phyloP scores from a whole-genome alignment of 2,797 vertebrate species.

The Muraenolepis orangiensis region DNA sequence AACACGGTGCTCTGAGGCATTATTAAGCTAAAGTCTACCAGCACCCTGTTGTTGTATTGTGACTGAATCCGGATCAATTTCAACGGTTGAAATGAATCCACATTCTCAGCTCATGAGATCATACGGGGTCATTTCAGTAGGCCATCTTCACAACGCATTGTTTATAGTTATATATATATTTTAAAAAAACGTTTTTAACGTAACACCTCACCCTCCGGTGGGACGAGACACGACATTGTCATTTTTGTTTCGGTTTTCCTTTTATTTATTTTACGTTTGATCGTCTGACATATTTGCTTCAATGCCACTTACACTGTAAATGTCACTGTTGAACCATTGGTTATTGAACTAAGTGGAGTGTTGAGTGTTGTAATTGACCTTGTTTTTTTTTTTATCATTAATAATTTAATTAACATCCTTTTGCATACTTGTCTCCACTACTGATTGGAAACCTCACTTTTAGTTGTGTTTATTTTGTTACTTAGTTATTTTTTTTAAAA shows the following conservation, averaged over 20 bases:
- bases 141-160: constrained; percentile 27
- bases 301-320: constrained; percentile 67
- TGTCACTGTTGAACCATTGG: constrained; percentile 66
- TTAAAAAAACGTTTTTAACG: constrained; percentile 11
- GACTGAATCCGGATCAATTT: constrained; percentile 17
- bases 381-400: constrained; percentile 68
- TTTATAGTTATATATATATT: constrained; percentile 38
- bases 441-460: constrained; percentile 65
- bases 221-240: constrained; percentile 27
- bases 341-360: constrained; percentile 71
- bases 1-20: constrained; percentile 44
- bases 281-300: constrained; percentile 54
- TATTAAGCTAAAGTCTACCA: constrained; percentile 22
- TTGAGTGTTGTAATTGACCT: constrained; percentile 74
- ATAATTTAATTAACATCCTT: constrained; percentile 68
- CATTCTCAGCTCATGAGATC: constrained; percentile 13
- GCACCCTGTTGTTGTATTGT: constrained; percentile 28
- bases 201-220: constrained; percentile 45
- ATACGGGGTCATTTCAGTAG: constrained; percentile 30
- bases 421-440: constrained; percentile 65
- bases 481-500: constrained; percentile 53
- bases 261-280: constrained; percentile 37
- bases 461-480: constrained; percentile 31
- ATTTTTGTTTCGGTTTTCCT: constrained; percentile 38
- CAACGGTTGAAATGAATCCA: constrained; percentile 29